Conservation (phyloP, 2,797 vertebrate species). For the Semaprochilodus insignis region DNA sequence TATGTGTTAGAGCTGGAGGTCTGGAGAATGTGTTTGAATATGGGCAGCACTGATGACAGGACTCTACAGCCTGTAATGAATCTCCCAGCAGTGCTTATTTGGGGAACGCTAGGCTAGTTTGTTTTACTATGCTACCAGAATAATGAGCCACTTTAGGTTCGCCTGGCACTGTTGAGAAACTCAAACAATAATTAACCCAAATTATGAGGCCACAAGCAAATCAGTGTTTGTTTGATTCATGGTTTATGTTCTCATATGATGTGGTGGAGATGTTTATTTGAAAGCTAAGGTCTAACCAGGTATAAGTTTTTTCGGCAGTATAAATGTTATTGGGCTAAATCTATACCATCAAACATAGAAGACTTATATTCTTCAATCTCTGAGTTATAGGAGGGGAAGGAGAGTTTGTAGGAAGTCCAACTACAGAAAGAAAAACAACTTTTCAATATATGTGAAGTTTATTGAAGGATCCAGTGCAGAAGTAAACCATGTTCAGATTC, state of each 20-base stretch:
- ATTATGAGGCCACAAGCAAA: constrained; percentile 45
- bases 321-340: constrained; percentile 53
- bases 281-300: constrained; percentile 38
- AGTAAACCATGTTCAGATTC: constrained; percentile 4
- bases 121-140: constrained; percentile 50
- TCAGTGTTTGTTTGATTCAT: constrained; percentile 37
- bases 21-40: constrained; percentile 49
- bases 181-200: constrained; percentile 55
- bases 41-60: constrained; percentile 44
- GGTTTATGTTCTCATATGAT: constrained; percentile 46
- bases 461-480: not conserved
- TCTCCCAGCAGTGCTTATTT: constrained; percentile 55
- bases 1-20: constrained; percentile 17
- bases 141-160: constrained; percentile 45
- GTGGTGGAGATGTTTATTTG: constrained; percentile 59
- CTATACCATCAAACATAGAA: constrained; percentile 11
- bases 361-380: constrained; percentile 33
- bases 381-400: constrained; percentile 25
- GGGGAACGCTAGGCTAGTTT: constrained; percentile 48
- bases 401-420: constrained; percentile 32
- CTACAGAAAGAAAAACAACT: not conserved
- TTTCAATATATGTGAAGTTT: not conserved
- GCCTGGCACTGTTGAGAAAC: constrained; percentile 44
- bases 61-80: constrained; percentile 50
- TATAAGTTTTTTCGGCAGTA: constrained; percentile 45